These are phyloP conservation scores for Heptranchias perlo DNA, from an alignment of 2,113 vertebrate genomes.

Conservation along the genomic window DNA sequence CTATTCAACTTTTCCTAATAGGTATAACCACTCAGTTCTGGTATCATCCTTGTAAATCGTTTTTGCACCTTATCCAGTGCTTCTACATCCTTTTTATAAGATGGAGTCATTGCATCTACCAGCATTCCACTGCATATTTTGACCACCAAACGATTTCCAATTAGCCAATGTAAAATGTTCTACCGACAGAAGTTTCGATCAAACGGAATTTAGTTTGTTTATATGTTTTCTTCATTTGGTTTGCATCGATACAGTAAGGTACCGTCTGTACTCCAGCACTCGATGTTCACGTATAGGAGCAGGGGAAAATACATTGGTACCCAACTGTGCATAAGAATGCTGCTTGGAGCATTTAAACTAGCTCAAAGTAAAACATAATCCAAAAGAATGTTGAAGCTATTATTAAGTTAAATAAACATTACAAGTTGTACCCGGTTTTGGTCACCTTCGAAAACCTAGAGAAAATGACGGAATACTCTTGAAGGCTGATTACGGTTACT, in stretches of 20 bases:
- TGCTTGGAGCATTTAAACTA: not conserved
- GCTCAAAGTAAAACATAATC: not conserved
- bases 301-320: not conserved
- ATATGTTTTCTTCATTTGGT: not conserved
- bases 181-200: not conserved
- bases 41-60: no score
- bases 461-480: no score
- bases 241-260: not conserved
- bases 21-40: not conserved
- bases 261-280: not conserved
- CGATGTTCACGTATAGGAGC: not conserved
- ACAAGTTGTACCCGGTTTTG: not conserved
- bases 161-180: not conserved
- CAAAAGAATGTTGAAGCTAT: not conserved
- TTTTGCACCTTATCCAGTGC: not conserved
- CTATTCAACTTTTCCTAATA: not conserved
- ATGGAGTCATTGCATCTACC: not conserved
- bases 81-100: not conserved
- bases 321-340: not conserved
- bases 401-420: not conserved
- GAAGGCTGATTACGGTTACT: no score
- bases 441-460: not conserved
- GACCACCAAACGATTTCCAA: not conserved
- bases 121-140: not conserved
- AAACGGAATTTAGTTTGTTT: not conserved